Evolutionary conservation across 2,888 invertebrate genomes (phyloP), one percentile per base, ranked within the genome.

Genomic region (Caenorhabditis virilis): DNA sequence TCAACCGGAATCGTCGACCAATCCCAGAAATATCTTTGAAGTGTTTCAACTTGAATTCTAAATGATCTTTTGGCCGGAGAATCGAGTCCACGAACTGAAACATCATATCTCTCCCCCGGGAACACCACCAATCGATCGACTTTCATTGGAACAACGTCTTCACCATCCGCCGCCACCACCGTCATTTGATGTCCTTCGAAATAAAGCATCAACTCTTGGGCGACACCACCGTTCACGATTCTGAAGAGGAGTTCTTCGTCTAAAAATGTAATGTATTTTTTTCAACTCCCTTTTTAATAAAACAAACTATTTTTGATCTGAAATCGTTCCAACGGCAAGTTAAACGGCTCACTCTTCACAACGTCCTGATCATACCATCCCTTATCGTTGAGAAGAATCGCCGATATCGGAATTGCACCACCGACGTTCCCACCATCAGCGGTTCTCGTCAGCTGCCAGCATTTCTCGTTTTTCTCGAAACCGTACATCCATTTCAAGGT

Each of bases 401-500:
- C 79, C 0, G 74, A 72, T 15, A 80, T 64, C 35, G 80, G 80
- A 1, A 76, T 68, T 7, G 78, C 76, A 16, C 79, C 79, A 13
- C 77, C 78, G 9, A 80, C 73, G 49, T 78, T 79, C 35, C 77
- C 74, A 27, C 79, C 79, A 51, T 80, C 80, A 25, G 64, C 59
- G n/a, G 71, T 76, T 33, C 79, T 63, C 3, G 76, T 77, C 20
- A 78, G 78, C 36, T 74, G 68, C 79, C 79, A 80, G 51, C 80
- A 80, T 50, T 75, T 55, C 2, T 67, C 50, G 38, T 62, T 56
- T 33, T 76, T 60, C 46, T 81, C 80, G 36, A 70, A 72, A 7
- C 79, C 78, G 41, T 76, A 74, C 61, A 81, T 72, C 79, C 80
- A 80, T 59, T 80, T 80, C 77, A 78, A 74, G 5, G 74, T 77